Evolutionary conservation across 2,113 vertebrate species (phyloP).

Genomic region (Cercopithecus mona): DNA sequence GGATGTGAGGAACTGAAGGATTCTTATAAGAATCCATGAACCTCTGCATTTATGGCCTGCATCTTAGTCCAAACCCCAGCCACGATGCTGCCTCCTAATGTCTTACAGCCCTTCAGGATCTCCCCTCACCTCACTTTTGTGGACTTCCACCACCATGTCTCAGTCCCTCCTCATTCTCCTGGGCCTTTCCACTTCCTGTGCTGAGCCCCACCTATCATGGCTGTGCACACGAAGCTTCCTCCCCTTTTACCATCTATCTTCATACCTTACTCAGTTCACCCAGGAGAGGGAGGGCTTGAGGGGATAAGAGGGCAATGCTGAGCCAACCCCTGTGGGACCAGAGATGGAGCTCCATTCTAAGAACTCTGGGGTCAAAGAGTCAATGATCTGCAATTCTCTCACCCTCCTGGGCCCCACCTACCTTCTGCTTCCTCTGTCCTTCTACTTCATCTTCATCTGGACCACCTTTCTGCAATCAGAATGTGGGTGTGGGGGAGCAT

Average conservation of each 20-base stretch:
- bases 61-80: neutral
- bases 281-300: neutral
- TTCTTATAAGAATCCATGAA: neutral
- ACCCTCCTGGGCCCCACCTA: neutral
- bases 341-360: neutral
- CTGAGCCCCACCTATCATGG: neutral
- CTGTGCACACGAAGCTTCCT: neutral
- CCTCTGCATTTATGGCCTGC: neutral
- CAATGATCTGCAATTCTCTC: neutral
- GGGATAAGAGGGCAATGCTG: neutral
- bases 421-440: neutral
- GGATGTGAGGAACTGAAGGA: neutral
- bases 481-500: neutral
- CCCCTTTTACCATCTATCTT: neutral
- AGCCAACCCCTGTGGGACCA: neutral
- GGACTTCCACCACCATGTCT: neutral
- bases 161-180: neutral
- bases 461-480: slow-evolving; percentile 21
- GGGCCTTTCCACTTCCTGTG: neutral
- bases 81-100: neutral
- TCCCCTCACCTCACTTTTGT: neutral
- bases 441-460: accelerated
- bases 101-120: neutral
- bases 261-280: neutral
- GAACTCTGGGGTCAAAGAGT: neutral